Evolutionary conservation across 2,888 invertebrate species (phyloP), one percentile per base, ranked within the genome.

Genomic region (Synanthedon myopaeformis): DNA sequence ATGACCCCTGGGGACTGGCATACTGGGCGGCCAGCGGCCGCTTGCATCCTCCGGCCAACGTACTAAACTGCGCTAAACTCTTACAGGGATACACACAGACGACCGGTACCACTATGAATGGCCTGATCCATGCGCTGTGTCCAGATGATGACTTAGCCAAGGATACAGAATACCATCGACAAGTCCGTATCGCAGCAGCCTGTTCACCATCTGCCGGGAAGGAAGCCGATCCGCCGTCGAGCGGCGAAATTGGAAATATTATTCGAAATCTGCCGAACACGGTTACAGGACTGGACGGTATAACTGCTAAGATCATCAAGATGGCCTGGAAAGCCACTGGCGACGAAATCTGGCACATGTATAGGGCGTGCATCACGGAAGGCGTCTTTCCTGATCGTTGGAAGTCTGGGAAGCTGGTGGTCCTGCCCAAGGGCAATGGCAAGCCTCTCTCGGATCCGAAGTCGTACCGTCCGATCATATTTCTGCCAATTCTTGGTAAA

Each of bases 401-500:
- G 64, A 67, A 66, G 53, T 52, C 45, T 3, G 66, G 64, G 0
- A 50, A 57, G n/a, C 56, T 64, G 0, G 0, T n/a, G n/a, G 56
- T 63, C 1, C 23, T 66, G 51, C 64, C 65, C 0, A 66, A 68
- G 51, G 62, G 64, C 1, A 63, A 62, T 12, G 63, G 51, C 6
- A 63, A 55, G 51, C 57, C 63, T 0, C 55, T 56, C 0, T 52
- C 57, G 1, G 65, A 66, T 12, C 64, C 65, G 0, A 64, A 62
- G 50, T 62, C 66, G 2, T 71, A 69, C 12, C 53, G 67, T 2
- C 66, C 70, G 0, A 62, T 70, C 0, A 66, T 69, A 0, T 54
- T 72, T 0, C 62, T 72, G 1, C 55, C 69, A 0, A 56, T 67
- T 0, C 42, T 72, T 4, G 69, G 68, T 0, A 72, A n/a, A n/a